These are phyloP conservation scores for Watersipora subatra DNA, from an alignment of 1,140 invertebrate genomes.

Conservation along the genomic window DNA sequence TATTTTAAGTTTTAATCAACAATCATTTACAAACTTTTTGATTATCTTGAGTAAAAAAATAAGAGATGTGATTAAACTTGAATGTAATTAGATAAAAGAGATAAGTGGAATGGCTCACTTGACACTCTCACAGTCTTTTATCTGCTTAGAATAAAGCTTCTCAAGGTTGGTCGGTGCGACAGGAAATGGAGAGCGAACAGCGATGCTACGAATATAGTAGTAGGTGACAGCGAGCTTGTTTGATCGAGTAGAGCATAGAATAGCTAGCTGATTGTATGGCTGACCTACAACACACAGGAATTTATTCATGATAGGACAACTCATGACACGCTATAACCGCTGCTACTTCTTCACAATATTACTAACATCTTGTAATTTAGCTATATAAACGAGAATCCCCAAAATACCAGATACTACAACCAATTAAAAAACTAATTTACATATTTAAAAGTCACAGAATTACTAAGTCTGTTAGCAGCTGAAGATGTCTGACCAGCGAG, in stretches of 20 bases:
- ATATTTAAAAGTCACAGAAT: no score
- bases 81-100: no score
- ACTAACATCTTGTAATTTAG: neutral
- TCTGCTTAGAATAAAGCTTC: constrained; percentile 45
- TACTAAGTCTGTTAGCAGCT: no score
- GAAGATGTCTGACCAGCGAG: no score
- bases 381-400: neutral
- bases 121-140: constrained; percentile 23
- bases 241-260: constrained; percentile 63
- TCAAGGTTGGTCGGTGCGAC: constrained; percentile 64
- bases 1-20: no score
- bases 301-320: neutral
- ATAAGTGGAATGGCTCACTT: no score
- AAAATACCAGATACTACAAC: no score
- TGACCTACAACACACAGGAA: constrained; percentile 44
- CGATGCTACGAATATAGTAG: constrained; percentile 65
- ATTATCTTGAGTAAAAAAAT: no score
- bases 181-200: constrained; percentile 66
- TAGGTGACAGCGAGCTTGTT: constrained; percentile 67
- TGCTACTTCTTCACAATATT: neutral
- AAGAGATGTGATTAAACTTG: no score
- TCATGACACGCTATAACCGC: neutral
- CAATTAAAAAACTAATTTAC: no score
- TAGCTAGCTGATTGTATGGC: constrained; percentile 72
- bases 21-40: no score